Conservation (phyloP, 2,113 vertebrate genomes). For the Eudyptes chrysolophus region DNA sequence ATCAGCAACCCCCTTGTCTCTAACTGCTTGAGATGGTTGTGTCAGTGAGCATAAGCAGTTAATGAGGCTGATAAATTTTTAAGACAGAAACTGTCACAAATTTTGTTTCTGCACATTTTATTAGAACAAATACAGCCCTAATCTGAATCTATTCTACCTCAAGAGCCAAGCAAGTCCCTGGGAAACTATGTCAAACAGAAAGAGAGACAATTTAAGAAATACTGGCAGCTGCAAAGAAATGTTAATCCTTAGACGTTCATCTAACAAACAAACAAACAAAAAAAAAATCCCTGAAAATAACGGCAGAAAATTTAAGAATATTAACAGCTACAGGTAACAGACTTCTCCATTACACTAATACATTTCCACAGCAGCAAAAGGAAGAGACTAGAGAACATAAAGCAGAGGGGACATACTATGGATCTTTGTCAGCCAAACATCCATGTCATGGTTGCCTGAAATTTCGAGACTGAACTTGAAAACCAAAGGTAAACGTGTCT, state of each 20-base stretch:
- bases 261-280: neutral
- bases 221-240: neutral
- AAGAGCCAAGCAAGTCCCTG: slow-evolving; percentile 1
- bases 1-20: neutral
- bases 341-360: neutral
- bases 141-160: slow-evolving; percentile 33
- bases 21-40: neutral
- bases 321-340: neutral
- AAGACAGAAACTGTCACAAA: slow-evolving; percentile 58
- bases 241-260: neutral
- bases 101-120: slow-evolving; percentile 46
- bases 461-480: neutral
- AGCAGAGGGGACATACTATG: neutral
- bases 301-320: neutral
- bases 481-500: neutral
- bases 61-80: slow-evolving; percentile 48
- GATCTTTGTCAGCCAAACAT: neutral
- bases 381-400: neutral
- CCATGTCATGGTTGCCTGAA: neutral
- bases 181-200: neutral
- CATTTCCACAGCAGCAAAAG: neutral
- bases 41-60: slow-evolving; percentile 41
- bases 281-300: neutral
- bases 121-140: slow-evolving; percentile 24
- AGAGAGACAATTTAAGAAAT: neutral